Conservation (phyloP, 1,140 invertebrate genomes). For the Dolichoris vasculosae region DNA sequence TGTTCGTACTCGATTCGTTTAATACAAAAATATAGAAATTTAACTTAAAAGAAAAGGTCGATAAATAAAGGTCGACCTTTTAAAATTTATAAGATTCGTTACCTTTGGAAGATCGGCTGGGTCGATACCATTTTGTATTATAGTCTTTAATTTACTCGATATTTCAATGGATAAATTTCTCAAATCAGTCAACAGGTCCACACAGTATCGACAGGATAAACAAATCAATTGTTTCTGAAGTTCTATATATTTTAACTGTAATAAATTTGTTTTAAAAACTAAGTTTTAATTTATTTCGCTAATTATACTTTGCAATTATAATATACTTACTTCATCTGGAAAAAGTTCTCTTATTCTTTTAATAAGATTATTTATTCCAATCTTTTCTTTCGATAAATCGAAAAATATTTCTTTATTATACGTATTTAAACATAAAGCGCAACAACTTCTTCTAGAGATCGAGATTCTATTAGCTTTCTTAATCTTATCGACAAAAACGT, state of each 20-base stretch:
- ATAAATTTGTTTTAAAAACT: conserved; percentile 24
- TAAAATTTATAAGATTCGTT: conserved; percentile 22
- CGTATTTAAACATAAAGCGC: conserved; percentile 61
- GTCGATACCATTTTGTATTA: conserved; percentile 54
- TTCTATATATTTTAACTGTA: conserved; percentile 56
- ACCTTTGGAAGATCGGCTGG: conserved; percentile 64
- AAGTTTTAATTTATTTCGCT: conserved; percentile 4
- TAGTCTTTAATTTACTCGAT: conserved; percentile 54
- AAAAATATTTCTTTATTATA: conserved; percentile 62
- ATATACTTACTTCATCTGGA: conserved; percentile 61
- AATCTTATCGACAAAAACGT: conserved; percentile 67
- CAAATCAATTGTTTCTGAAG: conserved; percentile 60
- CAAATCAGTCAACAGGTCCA: conserved; percentile 69
- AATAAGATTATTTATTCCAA: conserved; percentile 55
- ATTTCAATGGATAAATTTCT: conserved; percentile 60
- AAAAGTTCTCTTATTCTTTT: conserved; percentile 64
- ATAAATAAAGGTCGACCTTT: no score
- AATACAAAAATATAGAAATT: no score
- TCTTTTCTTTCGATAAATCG: conserved; percentile 60
- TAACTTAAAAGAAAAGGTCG: no score
- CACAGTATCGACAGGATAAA: conserved; percentile 67
- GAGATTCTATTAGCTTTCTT: conserved; percentile 51
- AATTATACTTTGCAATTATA: conserved; percentile 34
- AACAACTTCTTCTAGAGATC: conserved; percentile 49
- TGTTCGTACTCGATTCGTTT: no score